Evolutionary conservation across 2,113 vertebrate species (phyloP).

Genomic region (Phrynosoma platyrhinos): DNA sequence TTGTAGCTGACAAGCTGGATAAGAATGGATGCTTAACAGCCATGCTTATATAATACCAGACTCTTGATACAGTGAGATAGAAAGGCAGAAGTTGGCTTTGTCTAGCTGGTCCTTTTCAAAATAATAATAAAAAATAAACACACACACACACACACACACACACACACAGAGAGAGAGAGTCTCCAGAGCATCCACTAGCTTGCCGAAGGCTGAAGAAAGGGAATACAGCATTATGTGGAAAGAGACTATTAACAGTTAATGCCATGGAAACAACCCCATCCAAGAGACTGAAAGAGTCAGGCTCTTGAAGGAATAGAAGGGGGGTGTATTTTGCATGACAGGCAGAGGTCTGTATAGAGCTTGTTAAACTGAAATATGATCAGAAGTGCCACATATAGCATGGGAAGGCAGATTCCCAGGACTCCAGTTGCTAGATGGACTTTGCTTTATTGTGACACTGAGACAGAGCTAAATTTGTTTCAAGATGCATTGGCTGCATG

Average conservation of each 20-base stretch:
- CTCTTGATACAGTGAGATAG: not conserved
- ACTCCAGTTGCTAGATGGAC: not conserved
- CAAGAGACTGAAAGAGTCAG: slow-evolving; percentile 34
- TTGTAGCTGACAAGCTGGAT: slow-evolving; percentile 31
- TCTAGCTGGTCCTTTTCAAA: slow-evolving; percentile 19
- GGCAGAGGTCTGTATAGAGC: not conserved
- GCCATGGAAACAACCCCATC: slow-evolving; percentile 47
- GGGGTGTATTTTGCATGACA: not conserved
- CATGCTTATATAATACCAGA: accelerated
- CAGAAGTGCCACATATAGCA: not conserved
- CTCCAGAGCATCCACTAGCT: slow-evolving; percentile 2
- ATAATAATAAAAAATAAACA: too few relatives aligned
- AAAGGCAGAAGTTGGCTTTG: not conserved
- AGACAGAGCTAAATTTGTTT: not conserved
- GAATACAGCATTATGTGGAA: slow-evolving; percentile 18
- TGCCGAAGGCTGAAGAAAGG: not conserved
- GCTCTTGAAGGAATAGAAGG: not conserved
- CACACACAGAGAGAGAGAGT: not conserved
- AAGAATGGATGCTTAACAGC: not conserved
- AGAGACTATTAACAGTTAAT: not conserved
- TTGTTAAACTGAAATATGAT: slow-evolving; percentile 31
- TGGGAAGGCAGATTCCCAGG: not conserved
- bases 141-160: not conserved
- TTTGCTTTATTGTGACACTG: not conserved
- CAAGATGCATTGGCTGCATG: accelerated